Percentiles rank a stretch among this genome's conserved stretches.
These are phyloP conservation scores for Archaeoteleia sp. DNA, from an alignment of 2,888 invertebrate genomes.

Conservation along the genomic window DNA sequence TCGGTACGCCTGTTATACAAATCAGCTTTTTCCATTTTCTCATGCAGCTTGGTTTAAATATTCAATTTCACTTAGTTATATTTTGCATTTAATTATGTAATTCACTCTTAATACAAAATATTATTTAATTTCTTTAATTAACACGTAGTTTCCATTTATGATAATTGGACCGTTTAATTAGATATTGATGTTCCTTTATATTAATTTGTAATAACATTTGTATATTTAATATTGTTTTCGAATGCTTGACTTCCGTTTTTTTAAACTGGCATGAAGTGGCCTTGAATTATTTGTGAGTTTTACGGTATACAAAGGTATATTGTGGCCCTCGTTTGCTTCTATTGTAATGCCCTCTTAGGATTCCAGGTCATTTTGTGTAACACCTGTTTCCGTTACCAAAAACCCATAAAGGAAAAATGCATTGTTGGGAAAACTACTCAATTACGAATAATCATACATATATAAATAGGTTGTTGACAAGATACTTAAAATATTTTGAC, in stretches of 20 bases:
- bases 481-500: neutral
- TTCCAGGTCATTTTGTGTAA: conserved; percentile 21
- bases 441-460: conserved; percentile 2
- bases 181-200: too few relatives aligned
- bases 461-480: too few relatives aligned
- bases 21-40: conserved; percentile 26
- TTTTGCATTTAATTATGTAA: neutral
- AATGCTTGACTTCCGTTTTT: neutral
- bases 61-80: conserved; percentile 3
- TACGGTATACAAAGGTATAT: conserved; percentile 8
- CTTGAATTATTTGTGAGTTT: conserved; percentile 34
- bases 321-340: conserved; percentile 4
- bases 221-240: conserved; percentile 1
- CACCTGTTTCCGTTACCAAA: conserved; percentile 61
- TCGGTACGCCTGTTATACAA: conserved; percentile 23
- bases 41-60: conserved; percentile 9
- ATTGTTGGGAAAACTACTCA: conserved; percentile 1
- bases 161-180: too few relatives aligned
- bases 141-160: too few relatives aligned
- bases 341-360: conserved; percentile 17
- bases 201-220: neutral
- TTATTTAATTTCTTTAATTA: too few relatives aligned
- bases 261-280: conserved; percentile 29
- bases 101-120: neutral
- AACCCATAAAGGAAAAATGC: conserved; percentile 41